These are phyloP conservation scores for Anguilla rostrata DNA, from an alignment of 2,113 vertebrate species.

Conservation along the genomic window DNA sequence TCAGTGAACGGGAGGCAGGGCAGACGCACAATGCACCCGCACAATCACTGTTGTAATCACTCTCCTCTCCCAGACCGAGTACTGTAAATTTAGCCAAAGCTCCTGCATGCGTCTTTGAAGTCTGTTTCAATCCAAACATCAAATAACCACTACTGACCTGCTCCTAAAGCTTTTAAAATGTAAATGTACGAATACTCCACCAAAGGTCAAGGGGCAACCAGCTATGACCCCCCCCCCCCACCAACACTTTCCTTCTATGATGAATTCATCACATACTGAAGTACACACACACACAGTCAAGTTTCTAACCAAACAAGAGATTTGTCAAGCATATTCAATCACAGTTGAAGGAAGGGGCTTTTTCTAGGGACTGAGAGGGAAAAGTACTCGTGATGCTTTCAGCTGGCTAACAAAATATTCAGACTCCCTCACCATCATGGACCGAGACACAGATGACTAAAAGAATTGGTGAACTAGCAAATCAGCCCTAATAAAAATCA, in stretches of 20 bases:
- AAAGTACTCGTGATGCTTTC: not conserved
- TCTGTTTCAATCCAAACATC: constrained; percentile 81
- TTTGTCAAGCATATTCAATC: not conserved
- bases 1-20: constrained; percentile 77
- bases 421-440: not conserved
- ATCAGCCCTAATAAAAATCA: not conserved
- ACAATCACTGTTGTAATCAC: constrained; percentile 76
- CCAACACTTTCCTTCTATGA: no score
- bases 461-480: not conserved
- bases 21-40: constrained; percentile 71
- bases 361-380: not conserved
- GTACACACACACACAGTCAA: constrained; percentile 27
- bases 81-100: constrained; percentile 65
- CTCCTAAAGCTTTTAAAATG: constrained; percentile 70
- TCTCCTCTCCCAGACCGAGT: constrained; percentile 65
- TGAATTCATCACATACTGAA: constrained; percentile 26
- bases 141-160: constrained; percentile 72
- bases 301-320: constrained; percentile 27
- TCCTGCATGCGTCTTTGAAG: constrained; percentile 73
- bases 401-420: not conserved
- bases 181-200: constrained; percentile 69
- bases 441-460: not conserved
- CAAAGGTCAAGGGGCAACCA: constrained; percentile 69
- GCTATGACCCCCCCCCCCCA: constrained; percentile 41
- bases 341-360: not conserved